phyloP scores from a whole-genome alignment of 2,113 vertebrate species.

The Chaetura pelagica region DNA sequence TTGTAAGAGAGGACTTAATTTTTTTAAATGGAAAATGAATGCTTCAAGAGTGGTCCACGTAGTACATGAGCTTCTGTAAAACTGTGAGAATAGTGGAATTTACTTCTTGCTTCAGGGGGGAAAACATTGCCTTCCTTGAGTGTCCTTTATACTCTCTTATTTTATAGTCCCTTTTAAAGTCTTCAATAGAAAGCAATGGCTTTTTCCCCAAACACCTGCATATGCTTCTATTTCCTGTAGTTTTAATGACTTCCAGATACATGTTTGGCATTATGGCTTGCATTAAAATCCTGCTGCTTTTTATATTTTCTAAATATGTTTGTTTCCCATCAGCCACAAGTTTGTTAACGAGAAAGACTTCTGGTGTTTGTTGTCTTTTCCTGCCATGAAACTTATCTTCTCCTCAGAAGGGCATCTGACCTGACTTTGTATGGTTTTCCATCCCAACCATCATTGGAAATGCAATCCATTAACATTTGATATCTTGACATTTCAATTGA shows the following conservation, averaged over 20 bases:
- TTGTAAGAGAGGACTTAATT: neutral
- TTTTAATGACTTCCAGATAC: slow-evolving; percentile 31
- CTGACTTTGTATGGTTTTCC: slow-evolving; percentile 46
- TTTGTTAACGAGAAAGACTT: slow-evolving; percentile 28
- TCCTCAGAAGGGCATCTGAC: slow-evolving; percentile 36
- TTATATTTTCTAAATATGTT: slow-evolving; percentile 32
- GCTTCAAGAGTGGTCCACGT: neutral
- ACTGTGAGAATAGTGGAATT: neutral
- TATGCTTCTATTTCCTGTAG: slow-evolving; percentile 20
- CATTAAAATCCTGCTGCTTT: neutral
- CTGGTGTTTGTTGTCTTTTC: slow-evolving; percentile 51
- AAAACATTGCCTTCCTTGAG: slow-evolving; percentile 26
- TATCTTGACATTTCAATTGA: slow-evolving; percentile 70
- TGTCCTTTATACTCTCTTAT: neutral
- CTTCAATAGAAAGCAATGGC: slow-evolving; percentile 27
- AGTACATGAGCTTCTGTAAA: slow-evolving; percentile 4
- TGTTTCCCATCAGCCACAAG: slow-evolving; percentile 10
- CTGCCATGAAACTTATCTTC: slow-evolving; percentile 40
- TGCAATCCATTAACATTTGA: slow-evolving; percentile 66
- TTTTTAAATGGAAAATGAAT: neutral
- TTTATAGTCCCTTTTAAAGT: slow-evolving; percentile 18
- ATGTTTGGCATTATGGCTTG: neutral
- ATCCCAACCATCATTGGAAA: slow-evolving; percentile 40
- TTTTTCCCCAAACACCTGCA: slow-evolving; percentile 35
- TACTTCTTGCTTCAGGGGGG: slow-evolving; percentile 22